These are phyloP conservation scores for Microtus pennsylvanicus DNA, from an alignment of 2,113 vertebrate species.

Conservation along the genomic window DNA sequence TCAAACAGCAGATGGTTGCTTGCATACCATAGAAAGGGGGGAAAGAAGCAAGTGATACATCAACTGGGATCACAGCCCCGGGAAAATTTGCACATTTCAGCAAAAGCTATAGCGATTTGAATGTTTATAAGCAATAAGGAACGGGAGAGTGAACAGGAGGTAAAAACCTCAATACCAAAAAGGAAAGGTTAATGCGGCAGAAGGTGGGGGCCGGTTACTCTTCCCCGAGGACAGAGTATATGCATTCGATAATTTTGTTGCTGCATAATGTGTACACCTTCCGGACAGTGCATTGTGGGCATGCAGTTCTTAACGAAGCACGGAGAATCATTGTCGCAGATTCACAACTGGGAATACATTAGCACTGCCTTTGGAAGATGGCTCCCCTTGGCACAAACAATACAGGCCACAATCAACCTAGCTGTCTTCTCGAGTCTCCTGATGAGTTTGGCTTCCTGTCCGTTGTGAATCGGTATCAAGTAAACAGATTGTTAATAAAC, in stretches of 20 bases:
- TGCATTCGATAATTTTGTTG: slow-evolving; percentile 28
- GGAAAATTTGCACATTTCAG: slow-evolving; percentile 68
- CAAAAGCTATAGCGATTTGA: slow-evolving; percentile 23
- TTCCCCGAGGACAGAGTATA: neutral
- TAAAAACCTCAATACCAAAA: slow-evolving; percentile 8
- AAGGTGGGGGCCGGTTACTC: slow-evolving; percentile 20
- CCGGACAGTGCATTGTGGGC: neutral
- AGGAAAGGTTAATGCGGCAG: slow-evolving; percentile 51
- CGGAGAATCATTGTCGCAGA: neutral
- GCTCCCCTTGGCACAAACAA: neutral
- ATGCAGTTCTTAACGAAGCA: neutral
- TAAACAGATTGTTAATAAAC: neutral
- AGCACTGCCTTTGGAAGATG: neutral
- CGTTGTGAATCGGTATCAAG: neutral
- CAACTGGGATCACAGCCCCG: slow-evolving; percentile 47
- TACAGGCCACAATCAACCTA: neutral
- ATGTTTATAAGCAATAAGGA: slow-evolving; percentile 59
- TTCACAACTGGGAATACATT: neutral
- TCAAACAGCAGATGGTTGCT: slow-evolving; percentile 77
- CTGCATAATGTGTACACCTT: neutral
- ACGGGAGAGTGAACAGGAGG: slow-evolving; percentile 47
- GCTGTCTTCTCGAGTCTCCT: neutral
- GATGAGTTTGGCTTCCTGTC: neutral
- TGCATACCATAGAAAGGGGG: slow-evolving; percentile 17
- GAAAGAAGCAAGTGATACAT: neutral